Evolutionary conservation across 2,888 invertebrate genomes (phyloP).

Genomic region (Drosophila nr. perissopoda): DNA sequence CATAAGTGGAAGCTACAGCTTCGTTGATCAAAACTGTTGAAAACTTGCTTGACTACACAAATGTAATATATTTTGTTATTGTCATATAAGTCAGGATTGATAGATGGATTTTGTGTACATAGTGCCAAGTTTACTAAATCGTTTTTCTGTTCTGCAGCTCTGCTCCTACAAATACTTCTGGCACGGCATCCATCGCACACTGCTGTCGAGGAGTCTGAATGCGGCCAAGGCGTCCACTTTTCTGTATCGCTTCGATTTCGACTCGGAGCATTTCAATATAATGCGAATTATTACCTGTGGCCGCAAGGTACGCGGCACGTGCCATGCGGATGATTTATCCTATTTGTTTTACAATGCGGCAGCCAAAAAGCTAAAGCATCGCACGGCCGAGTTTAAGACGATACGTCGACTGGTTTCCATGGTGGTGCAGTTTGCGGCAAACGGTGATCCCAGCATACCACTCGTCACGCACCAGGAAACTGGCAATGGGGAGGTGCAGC

Average conservation of each 20-base stretch:
- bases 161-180: conserved; percentile 84
- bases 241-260: conserved; percentile 84
- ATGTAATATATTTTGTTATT: neutral
- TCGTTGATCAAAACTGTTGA: neutral
- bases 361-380: conserved; percentile 79
- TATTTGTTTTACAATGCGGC: conserved; percentile 84
- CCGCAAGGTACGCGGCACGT: conserved; percentile 83
- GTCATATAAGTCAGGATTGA: too few relatives aligned
- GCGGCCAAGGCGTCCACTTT: conserved; percentile 82
- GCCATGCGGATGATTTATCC: conserved; percentile 84
- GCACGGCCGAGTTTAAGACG: conserved; percentile 82
- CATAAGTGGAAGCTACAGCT: too few relatives aligned
- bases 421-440: conserved; percentile 81
- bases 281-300: conserved; percentile 83
- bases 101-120: neutral
- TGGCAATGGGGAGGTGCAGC: conserved; percentile 5
- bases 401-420: conserved; percentile 82
- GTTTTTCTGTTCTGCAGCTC: conserved; percentile 62
- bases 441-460: conserved; percentile 82
- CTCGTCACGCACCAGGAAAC: conserved; percentile 51
- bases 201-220: conserved; percentile 78
- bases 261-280: conserved; percentile 84
- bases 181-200: conserved; percentile 84
- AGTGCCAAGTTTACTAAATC: neutral
- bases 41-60: neutral